These are phyloP conservation scores for Propithecus coquereli DNA, from an alignment of 2,113 vertebrate species.

Conservation along the genomic window DNA sequence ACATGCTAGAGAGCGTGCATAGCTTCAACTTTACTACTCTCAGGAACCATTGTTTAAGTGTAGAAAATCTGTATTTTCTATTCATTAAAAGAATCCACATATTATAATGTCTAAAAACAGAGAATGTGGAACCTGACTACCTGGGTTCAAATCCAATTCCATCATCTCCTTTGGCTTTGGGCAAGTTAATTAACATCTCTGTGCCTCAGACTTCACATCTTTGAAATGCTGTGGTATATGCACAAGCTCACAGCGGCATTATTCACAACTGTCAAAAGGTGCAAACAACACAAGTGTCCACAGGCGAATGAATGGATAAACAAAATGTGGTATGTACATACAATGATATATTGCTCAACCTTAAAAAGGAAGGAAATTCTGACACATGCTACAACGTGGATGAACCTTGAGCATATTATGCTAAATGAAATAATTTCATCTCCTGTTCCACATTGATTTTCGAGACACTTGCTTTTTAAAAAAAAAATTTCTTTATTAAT, in stretches of 20 bases:
- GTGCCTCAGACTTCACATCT: background rate
- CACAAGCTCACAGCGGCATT: background rate
- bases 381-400: background rate
- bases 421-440: background rate
- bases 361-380: background rate
- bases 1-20: rapidly evolving
- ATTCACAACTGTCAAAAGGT: background rate
- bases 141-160: background rate
- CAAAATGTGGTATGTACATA: background rate
- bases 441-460: background rate
- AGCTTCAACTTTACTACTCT: background rate
- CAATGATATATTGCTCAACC: background rate
- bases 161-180: background rate
- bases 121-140: background rate
- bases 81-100: background rate
- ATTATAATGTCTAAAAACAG: background rate
- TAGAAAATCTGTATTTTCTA: background rate
- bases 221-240: background rate
- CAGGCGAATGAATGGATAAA: background rate
- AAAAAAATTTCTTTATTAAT: background rate
- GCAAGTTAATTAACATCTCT: background rate
- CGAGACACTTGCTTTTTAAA: background rate
- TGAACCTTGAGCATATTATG: background rate
- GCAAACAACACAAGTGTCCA: background rate
- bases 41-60: background rate